These are phyloP conservation scores for Rhipidura dahli DNA, from an alignment of 2,113 vertebrate genomes.

Conservation along the genomic window DNA sequence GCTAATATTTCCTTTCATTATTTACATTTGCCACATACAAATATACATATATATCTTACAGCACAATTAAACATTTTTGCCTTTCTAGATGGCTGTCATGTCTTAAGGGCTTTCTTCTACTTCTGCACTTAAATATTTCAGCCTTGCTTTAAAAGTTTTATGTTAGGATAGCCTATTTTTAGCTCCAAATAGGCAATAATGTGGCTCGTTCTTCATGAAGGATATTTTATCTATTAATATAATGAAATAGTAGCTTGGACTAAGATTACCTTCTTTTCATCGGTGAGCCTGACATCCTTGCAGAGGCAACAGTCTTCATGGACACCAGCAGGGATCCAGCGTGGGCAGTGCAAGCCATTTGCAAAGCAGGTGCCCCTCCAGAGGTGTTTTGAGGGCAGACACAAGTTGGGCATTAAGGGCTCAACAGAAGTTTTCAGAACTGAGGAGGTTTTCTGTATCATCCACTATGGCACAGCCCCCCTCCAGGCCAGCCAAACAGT, in stretches of 20 bases:
- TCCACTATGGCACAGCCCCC: background rate
- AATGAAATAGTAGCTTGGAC: constrained; percentile 5
- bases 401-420: background rate
- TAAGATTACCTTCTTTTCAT: background rate
- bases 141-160: constrained; percentile 18
- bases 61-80: background rate
- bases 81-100: background rate
- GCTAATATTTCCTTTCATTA: background rate
- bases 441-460: background rate
- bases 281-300: background rate
- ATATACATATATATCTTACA: background rate
- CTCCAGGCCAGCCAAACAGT: background rate
- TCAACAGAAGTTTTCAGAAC: background rate
- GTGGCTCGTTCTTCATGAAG: constrained; percentile 10
- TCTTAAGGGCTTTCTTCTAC: background rate
- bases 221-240: constrained; percentile 7
- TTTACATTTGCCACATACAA: background rate
- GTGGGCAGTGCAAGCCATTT: background rate
- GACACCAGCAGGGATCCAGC: background rate
- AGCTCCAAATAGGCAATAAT: constrained; percentile 37
- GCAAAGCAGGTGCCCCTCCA: accelerated
- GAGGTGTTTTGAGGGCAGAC: background rate
- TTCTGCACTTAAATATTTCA: constrained; percentile 1
- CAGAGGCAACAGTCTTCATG: background rate
- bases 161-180: constrained; percentile 10